These are phyloP conservation scores for Antrozous pallidus DNA, from an alignment of 2,797 vertebrate genomes.

Conservation along the genomic window DNA sequence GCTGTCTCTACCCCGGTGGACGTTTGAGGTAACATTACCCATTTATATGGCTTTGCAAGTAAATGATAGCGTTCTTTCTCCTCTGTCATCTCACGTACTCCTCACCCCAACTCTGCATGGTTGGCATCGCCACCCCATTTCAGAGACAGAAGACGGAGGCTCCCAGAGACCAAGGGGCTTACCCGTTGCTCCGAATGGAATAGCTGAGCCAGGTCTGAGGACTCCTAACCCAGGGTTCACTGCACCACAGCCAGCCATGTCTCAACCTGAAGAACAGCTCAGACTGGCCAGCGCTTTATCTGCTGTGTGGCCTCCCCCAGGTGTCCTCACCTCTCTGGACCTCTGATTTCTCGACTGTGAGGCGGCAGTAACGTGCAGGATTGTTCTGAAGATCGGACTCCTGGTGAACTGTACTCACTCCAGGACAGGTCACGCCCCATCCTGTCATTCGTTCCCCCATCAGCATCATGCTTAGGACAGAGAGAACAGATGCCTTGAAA, in stretches of 20 bases:
- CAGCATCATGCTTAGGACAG: not conserved
- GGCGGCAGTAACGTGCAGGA: not conserved
- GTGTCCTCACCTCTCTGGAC: not conserved
- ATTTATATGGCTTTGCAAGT: not conserved
- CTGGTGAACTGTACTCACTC: not conserved
- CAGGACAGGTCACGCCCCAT: not conserved
- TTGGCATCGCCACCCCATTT: not conserved
- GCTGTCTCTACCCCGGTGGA: not conserved
- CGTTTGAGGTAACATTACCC: not conserved
- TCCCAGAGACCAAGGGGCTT: not conserved
- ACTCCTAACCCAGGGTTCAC: not conserved
- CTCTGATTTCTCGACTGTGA: not conserved
- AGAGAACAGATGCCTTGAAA: not conserved
- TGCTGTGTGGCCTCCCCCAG: not conserved
- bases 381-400: not conserved
- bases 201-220: not conserved
- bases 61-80: fast-evolving
- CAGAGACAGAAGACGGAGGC: not conserved
- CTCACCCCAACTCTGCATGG: not conserved
- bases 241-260: not conserved
- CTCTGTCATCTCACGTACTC: not conserved
- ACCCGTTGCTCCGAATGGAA: not conserved
- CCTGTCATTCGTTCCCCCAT: not conserved
- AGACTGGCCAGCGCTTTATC: not conserved
- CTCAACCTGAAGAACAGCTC: not conserved